Evolutionary conservation across 1,140 invertebrate species (phyloP), one percentile per base, ranked within the genome.

Genomic region (Lepeophtheirus salmonis): DNA sequence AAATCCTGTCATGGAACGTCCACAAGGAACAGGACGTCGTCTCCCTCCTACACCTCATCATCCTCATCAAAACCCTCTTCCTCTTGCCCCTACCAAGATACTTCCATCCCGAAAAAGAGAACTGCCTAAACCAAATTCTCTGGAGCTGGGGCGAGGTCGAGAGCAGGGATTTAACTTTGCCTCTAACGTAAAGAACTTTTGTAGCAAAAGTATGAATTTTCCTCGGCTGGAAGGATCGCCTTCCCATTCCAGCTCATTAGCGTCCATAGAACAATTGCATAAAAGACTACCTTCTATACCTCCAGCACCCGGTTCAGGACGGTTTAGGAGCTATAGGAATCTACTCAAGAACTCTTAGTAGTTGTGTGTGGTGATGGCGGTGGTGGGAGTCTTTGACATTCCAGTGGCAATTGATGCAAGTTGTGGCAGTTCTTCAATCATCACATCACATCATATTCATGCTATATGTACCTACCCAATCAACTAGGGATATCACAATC

Each of bases 81-180:
- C 21, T 17, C 55, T 18, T 16, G 23, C 52, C 13, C 52, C 52
- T 16, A 17, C 23, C 3, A 20, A 54, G 21, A 54, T 24, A 18
- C 50, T 22, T 52, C n/a, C 21, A 22, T 52, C 50, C n/a, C 55
- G 55, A 17, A 57, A 57, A 21, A 20, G 55, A 6, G 55, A 57
- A 21, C 55, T 57, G 24, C 55, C 55, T 17, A 57, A 57, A 25
- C 55, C 55, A 25, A 20, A 57, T n/a, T 57, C 26, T n/a, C 25
- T 30, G 26, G 13, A 57, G 16, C 55, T 30, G 13, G 20, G 26
- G 20, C 55, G 26, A 17, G n/a, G 17, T 17, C 21, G 26, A 14
- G 23, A 41, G n/a, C 20, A 26, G 23, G 16, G 21, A 14, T 24
- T 26, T 4, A 57, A 30, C 26, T 57, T 25, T 21, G 22, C 55